Percentiles rank a stretch among this genome's conserved stretches.
Evolutionary conservation across 1,140 invertebrate species (phyloP).

Genomic region (Aricia agestis): DNA sequence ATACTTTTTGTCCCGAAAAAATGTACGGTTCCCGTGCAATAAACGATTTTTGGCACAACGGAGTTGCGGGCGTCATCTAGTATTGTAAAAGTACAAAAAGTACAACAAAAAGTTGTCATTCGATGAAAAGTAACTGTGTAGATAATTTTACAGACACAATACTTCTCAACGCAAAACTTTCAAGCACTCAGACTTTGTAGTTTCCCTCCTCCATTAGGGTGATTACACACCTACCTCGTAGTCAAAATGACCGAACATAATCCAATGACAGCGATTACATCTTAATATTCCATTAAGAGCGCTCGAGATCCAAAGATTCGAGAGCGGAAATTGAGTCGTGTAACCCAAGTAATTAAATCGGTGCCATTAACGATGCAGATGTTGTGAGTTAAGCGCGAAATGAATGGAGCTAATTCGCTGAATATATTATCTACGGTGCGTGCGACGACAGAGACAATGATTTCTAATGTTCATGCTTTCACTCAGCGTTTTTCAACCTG

Average conservation of each 20-base stretch:
- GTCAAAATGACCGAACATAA: constrained; percentile 18
- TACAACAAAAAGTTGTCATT: too few species aligned
- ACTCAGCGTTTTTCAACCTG: too few species aligned
- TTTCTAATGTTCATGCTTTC: not conserved
- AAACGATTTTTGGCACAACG: too few species aligned
- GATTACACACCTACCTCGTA: not conserved
- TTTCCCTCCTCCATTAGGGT: too few species aligned
- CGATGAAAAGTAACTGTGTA: too few species aligned
- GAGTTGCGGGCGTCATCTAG: too few species aligned
- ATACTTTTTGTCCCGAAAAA: too few species aligned
- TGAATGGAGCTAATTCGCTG: constrained; percentile 41
- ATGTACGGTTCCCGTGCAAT: too few species aligned
- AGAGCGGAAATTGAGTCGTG: constrained; percentile 48
- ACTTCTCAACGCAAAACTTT: too few species aligned
- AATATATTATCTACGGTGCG: constrained; percentile 43
- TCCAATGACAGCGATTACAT: constrained; percentile 33
- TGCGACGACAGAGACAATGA: constrained; percentile 22
- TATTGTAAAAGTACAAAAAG: too few species aligned
- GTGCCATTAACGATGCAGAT: constrained; percentile 40
- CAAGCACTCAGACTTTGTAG: too few species aligned
- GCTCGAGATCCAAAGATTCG: constrained; percentile 42
- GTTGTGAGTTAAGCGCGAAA: constrained; percentile 31
- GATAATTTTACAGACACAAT: too few species aligned
- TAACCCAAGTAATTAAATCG: constrained; percentile 47
- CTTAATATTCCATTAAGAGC: constrained; percentile 42